These are phyloP conservation scores for Cavia porcellus DNA, from an alignment of 2,113 vertebrate genomes.

Conservation along the genomic window DNA sequence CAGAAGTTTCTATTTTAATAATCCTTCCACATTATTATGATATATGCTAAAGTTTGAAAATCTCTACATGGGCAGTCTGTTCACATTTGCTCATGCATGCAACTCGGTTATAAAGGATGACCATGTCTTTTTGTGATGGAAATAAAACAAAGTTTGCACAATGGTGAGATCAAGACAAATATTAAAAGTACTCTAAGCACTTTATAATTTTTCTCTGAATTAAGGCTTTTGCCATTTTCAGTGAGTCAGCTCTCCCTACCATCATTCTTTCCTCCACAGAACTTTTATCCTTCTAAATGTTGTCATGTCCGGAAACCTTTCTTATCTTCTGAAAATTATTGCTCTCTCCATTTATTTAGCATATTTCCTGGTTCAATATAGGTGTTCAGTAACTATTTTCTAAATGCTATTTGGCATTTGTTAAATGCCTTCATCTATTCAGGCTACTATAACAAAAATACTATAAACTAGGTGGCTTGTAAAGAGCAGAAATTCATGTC, in stretches of 20 bases:
- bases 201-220: neutral
- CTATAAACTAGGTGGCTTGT: neutral
- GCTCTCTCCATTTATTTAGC: neutral
- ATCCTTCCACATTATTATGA: neutral
- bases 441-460: neutral
- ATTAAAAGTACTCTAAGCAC: neutral
- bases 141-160: neutral
- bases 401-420: neutral
- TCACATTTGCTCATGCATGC: neutral
- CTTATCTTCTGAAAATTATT: neutral
- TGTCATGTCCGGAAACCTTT: neutral
- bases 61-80: neutral
- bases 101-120: neutral
- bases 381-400: neutral
- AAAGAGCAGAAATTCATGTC: neutral
- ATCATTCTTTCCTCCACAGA: neutral
- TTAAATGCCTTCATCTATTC: neutral
- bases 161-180: neutral
- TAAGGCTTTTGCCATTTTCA: neutral
- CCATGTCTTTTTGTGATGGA: neutral
- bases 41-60: neutral
- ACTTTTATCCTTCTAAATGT: neutral
- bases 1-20: slow-evolving; percentile 4
- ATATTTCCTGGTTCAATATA: neutral
- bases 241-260: neutral